Conservation (phyloP, 2,797 vertebrate genomes). For the Huso huso region DNA sequence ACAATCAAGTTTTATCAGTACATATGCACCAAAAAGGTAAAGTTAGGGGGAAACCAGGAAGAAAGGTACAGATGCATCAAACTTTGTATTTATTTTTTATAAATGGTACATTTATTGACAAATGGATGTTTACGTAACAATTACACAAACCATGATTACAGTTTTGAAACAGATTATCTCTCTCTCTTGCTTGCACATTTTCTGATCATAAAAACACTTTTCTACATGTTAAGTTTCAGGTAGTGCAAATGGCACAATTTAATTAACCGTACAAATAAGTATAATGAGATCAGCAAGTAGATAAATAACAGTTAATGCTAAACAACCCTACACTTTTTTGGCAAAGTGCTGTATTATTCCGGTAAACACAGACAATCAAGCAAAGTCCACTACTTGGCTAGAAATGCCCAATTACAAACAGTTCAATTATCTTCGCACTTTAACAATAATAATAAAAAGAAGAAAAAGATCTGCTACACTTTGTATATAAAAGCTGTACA, state of each 20-base stretch:
- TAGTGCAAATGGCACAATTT: slow-evolving; percentile 36
- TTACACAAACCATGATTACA: slow-evolving; percentile 47
- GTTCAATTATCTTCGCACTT: slow-evolving; percentile 49
- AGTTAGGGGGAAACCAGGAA: background rate
- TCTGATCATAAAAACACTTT: slow-evolving; percentile 40
- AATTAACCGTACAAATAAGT: slow-evolving; percentile 48
- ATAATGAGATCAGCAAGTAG: slow-evolving; percentile 51
- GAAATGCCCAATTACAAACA: slow-evolving; percentile 49
- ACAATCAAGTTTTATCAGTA: background rate
- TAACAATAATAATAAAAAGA: slow-evolving; percentile 32
- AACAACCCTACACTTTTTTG: slow-evolving; percentile 76
- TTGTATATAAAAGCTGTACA: slow-evolving; percentile 56
- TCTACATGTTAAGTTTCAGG: slow-evolving; percentile 26
- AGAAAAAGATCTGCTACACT: slow-evolving; percentile 71
- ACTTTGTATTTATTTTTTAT: slow-evolving; percentile 26
- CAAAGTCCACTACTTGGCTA: slow-evolving; percentile 45
- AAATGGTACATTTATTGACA: slow-evolving; percentile 60
- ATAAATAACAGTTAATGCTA: slow-evolving; percentile 61
- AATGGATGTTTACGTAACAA: slow-evolving; percentile 33
- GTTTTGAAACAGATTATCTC: slow-evolving; percentile 46
- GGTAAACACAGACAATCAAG: slow-evolving; percentile 53
- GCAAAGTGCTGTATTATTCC: slow-evolving; percentile 89
- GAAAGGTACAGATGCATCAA: background rate
- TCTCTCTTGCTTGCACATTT: slow-evolving; percentile 31
- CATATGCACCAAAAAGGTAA: no score